phyloP scores from a whole-genome alignment of 2,113 vertebrate genomes.

The Microcebus murinus region DNA sequence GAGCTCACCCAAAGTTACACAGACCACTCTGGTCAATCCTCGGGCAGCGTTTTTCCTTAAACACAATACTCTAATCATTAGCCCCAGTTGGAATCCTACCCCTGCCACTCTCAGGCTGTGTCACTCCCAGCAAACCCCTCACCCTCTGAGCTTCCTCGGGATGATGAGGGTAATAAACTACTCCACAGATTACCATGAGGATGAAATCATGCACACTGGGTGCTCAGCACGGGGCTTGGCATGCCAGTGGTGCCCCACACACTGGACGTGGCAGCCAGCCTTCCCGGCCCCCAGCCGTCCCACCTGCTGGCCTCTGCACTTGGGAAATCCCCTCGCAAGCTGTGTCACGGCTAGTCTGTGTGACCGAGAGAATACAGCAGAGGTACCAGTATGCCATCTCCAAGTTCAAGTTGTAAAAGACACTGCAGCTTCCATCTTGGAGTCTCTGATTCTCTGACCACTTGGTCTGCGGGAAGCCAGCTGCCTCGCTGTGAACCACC shows the following conservation, averaged over 20 bases:
- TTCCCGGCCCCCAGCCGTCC: background rate
- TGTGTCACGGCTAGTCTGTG: background rate
- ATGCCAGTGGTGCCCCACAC: background rate
- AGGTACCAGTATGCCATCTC: background rate
- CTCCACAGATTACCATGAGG: background rate
- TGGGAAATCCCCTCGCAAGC: background rate
- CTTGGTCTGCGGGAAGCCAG: background rate
- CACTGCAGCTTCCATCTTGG: background rate
- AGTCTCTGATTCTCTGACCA: conserved; percentile 11
- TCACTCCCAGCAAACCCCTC: background rate
- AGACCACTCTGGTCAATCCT: background rate
- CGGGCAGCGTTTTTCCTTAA: background rate
- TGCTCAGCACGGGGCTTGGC: background rate
- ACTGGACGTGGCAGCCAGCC: background rate
- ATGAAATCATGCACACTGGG: background rate
- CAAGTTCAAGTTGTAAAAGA: background rate
- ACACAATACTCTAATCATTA: background rate
- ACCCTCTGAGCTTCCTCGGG: background rate
- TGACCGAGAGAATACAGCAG: background rate
- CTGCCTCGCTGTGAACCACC: background rate
- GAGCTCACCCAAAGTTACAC: background rate
- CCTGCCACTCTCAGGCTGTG: background rate
- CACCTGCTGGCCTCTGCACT: background rate
- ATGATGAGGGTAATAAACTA: background rate
- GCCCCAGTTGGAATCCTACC: background rate